Conservation (phyloP, 2,113 vertebrate species). For the Athene cunicularia region DNA sequence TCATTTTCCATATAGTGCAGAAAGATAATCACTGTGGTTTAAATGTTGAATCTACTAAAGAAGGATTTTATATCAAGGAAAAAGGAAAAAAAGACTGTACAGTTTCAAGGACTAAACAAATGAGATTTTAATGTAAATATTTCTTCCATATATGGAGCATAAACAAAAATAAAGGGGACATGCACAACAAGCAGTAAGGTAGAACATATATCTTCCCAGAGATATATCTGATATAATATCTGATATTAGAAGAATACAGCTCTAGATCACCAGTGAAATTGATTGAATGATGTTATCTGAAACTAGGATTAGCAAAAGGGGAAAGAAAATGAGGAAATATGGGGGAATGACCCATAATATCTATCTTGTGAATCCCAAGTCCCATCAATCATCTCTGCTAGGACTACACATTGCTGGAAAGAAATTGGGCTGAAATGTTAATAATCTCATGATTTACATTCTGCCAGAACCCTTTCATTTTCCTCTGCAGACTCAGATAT, state of each 20-base stretch:
- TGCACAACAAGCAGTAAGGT: neutral
- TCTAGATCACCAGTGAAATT: constrained; percentile 17
- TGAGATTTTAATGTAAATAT: neutral
- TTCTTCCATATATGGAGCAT: neutral
- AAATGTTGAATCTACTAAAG: neutral
- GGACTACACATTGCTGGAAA: constrained; percentile 4
- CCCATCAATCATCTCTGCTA: constrained; percentile 35
- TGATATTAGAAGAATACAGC: neutral
- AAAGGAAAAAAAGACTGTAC: rapidly evolving
- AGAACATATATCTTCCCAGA: neutral
- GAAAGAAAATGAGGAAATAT: constrained; percentile 49
- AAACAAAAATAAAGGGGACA: neutral
- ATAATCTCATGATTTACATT: constrained; percentile 55
- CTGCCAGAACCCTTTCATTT: constrained; percentile 16
- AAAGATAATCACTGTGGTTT: neutral
- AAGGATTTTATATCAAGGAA: neutral
- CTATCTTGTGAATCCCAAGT: neutral
- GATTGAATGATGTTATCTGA: constrained; percentile 22
- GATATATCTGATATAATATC: neutral
- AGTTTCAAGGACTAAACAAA: neutral
- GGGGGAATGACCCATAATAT: neutral
- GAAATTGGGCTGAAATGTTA: constrained; percentile 58
- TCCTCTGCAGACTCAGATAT: constrained; percentile 1
- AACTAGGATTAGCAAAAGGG: constrained; percentile 24
- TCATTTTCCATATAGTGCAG: neutral